Percentiles rank a stretch among this genome's conserved stretches.
Evolutionary conservation across 1,140 invertebrate genomes (phyloP).

Genomic region (Elymnias hypermnestra): DNA sequence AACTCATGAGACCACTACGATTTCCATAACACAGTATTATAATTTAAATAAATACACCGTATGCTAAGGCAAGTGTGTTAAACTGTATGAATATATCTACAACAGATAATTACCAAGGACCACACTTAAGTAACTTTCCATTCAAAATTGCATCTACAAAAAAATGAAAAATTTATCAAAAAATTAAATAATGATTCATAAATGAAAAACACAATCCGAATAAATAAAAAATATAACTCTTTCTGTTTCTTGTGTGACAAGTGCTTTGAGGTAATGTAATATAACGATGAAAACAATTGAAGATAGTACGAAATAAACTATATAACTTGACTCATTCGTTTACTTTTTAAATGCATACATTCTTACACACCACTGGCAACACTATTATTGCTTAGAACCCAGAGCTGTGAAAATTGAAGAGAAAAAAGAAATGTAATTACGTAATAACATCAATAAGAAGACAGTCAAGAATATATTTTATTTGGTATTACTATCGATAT

Average conservation of each 20-base stretch:
- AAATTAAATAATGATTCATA: conserved; percentile 8
- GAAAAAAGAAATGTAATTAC: too few relatives aligned
- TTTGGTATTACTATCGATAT: too few relatives aligned
- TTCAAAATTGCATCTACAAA: conserved; percentile 18
- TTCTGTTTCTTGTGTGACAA: conserved; percentile 34
- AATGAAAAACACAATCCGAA: conserved; percentile 22
- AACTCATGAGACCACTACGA: background rate
- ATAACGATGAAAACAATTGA: conserved; percentile 2
- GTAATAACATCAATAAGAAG: too few relatives aligned
- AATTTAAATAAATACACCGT: background rate
- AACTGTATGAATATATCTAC: conserved; percentile 31
- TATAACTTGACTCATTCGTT: too few relatives aligned
- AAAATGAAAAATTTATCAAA: conserved; percentile 13
- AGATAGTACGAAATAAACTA: background rate
- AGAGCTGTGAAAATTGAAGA: too few relatives aligned
- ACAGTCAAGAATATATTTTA: too few relatives aligned
- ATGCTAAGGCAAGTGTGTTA: conserved; percentile 20
- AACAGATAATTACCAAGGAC: conserved; percentile 23
- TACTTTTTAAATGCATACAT: too few relatives aligned
- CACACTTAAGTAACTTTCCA: conserved; percentile 27
- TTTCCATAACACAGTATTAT: background rate
- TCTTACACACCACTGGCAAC: too few relatives aligned
- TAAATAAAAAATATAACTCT: conserved; percentile 27
- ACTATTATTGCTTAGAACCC: too few relatives aligned
- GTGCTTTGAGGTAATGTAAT: conserved; percentile 33